A percentile compares a stretch with the other conserved stretches of the same genome.
phyloP scores from a whole-genome alignment of 2,888 invertebrate species.

The Latrodectus elegans region DNA sequence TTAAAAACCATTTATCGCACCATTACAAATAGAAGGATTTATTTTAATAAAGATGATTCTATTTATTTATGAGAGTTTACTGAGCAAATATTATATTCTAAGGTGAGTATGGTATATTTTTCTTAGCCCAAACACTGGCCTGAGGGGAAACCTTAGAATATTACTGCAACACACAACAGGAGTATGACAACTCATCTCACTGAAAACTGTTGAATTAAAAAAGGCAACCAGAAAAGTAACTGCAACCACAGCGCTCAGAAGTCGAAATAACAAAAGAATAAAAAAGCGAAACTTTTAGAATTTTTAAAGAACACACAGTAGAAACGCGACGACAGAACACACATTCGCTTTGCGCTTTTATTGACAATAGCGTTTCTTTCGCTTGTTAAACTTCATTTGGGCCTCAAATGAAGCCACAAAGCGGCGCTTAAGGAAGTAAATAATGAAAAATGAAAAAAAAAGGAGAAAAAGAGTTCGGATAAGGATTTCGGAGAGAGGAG shows the following conservation, averaged over 20 bases:
- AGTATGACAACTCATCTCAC: not conserved
- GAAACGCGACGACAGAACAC: not conserved
- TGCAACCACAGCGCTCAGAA: constrained; percentile 11
- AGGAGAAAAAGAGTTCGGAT: constrained; percentile 14
- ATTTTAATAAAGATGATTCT: constrained; percentile 15
- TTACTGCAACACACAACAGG: constrained; percentile 30
- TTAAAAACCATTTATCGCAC: too few relatives aligned
- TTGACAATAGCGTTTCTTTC: constrained; percentile 66
- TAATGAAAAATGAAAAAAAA: constrained; percentile 49
- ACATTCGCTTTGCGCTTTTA: constrained; percentile 59
- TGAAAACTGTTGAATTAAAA: constrained; percentile 56
- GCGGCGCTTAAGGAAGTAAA: constrained; percentile 56
- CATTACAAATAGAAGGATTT: not conserved
- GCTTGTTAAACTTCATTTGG: constrained; percentile 67
- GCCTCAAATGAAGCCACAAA: constrained; percentile 64
- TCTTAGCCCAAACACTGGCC: constrained; percentile 22
- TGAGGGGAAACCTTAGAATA: constrained; percentile 20
- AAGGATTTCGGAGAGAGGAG: constrained; percentile 3
- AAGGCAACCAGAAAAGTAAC: constrained; percentile 17
- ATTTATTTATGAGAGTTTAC: constrained; percentile 34
- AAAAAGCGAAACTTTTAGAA: constrained; percentile 11
- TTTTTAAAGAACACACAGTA: constrained; percentile 59
- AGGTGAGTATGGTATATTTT: constrained; percentile 17
- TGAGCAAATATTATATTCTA: constrained; percentile 56
- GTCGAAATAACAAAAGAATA: constrained; percentile 18